A percentile compares a stretch with the other conserved stretches of the same genome.
Evolutionary conservation across 2,113 vertebrate genomes (phyloP).

Genomic region (Pristiophorus japonicus): DNA sequence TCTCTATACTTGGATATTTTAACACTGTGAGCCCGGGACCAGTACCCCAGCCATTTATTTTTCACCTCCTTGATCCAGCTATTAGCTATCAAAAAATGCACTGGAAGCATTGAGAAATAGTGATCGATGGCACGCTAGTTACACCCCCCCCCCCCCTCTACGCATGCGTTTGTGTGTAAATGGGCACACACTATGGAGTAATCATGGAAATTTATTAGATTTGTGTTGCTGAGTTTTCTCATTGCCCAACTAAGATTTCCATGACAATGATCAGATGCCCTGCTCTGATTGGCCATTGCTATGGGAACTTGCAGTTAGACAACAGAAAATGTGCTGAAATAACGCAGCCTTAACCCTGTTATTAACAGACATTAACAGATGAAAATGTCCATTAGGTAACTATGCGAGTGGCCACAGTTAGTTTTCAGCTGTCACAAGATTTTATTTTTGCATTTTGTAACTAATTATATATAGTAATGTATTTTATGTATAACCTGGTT

Average conservation of each 20-base stretch:
- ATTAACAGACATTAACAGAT: neutral
- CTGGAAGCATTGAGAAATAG: neutral
- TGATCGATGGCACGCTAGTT: slow-evolving; percentile 2
- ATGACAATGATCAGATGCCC: slow-evolving; percentile 16
- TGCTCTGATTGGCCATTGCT: slow-evolving; percentile 12
- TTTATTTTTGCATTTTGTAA: neutral
- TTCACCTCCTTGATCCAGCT: neutral
- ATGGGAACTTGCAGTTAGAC: neutral
- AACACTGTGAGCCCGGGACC: neutral
- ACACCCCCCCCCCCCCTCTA: neutral
- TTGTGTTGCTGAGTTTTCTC: neutral
- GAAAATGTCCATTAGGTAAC: neutral
- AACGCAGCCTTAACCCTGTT: slow-evolving; percentile 5
- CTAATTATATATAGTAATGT: neutral
- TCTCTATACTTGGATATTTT: neutral
- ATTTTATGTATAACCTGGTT: neutral
- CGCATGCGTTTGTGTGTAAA: neutral
- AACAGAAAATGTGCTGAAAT: neutral
- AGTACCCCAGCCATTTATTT: neutral
- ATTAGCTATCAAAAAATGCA: neutral
- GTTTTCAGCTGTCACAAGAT: neutral
- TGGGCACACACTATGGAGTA: neutral
- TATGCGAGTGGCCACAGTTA: neutral
- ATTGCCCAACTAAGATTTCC: neutral
- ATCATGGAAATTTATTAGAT: slow-evolving; percentile 9